These are phyloP conservation scores for Cotesia glomerata DNA, from an alignment of 1,140 invertebrate species.

Conservation along the genomic window DNA sequence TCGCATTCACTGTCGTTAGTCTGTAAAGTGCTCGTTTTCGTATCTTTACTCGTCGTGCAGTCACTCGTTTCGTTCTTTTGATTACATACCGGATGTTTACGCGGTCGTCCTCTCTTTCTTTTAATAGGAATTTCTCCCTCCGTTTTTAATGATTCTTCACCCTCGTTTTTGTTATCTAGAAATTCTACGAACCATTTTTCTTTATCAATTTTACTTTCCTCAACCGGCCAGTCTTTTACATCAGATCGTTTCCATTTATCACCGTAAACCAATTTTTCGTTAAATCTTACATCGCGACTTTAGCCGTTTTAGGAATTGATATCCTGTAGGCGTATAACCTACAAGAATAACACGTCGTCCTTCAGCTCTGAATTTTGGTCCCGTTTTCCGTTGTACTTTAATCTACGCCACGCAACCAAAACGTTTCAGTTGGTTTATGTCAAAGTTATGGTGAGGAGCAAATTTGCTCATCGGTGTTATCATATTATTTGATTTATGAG, in stretches of 20 bases:
- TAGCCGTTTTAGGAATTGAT: conserved; percentile 23
- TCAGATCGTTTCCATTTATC: conserved; percentile 9
- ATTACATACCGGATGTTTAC: neutral
- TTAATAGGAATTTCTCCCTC: neutral
- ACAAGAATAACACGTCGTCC: conserved; percentile 13
- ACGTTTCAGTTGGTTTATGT: conserved; percentile 14
- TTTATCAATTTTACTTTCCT: conserved; percentile 1
- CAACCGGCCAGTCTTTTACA: conserved; percentile 20
- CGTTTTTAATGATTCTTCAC: neutral
- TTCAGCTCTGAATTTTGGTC: conserved; percentile 9
- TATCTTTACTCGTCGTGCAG: neutral
- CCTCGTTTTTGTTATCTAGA: neutral
- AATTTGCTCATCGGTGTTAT: conserved; percentile 13
- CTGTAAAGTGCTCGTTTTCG: neutral
- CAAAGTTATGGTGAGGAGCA: conserved; percentile 10
- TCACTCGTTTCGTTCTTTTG: neutral
- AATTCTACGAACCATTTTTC: conserved; percentile 19
- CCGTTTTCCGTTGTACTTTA: conserved; percentile 17
- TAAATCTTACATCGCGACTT: conserved; percentile 21
- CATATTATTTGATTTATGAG: conserved; percentile 16
- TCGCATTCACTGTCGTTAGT: neutral
- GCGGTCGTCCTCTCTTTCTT: neutral
- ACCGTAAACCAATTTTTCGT: conserved; percentile 15
- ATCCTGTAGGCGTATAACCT: conserved; percentile 18
- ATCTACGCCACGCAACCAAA: conserved; percentile 23